Conservation (phyloP, 2,113 vertebrate genomes). For the Cephalopterus ornatus region DNA sequence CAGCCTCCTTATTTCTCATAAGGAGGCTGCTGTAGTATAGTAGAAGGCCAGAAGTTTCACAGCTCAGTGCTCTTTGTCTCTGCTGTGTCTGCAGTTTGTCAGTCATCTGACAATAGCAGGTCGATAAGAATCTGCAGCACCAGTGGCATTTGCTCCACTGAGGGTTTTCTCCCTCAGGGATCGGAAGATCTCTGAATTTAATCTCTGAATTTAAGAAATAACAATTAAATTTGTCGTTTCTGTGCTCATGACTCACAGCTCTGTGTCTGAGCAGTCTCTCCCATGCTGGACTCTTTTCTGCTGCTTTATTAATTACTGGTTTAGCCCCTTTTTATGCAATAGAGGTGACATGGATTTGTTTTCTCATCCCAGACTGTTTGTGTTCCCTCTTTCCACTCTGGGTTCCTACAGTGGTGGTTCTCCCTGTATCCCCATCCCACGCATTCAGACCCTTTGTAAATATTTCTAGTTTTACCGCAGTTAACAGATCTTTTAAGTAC, state of each 20-base stretch:
- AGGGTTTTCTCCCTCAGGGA: neutral
- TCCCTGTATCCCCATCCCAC: neutral
- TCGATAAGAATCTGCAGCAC: neutral
- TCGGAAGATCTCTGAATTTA: neutral
- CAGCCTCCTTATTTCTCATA: accelerated
- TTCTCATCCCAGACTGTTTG: neutral
- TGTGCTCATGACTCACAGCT: neutral
- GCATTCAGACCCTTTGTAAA: neutral
- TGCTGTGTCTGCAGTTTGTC: slow-evolving; percentile 42
- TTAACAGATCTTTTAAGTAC: neutral
- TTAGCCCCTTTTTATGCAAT: neutral
- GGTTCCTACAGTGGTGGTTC: accelerated
- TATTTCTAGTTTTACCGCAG: neutral
- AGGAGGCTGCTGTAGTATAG: neutral
- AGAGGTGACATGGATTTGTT: neutral
- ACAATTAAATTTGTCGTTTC: neutral
- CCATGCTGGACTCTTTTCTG: neutral
- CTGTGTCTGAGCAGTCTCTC: neutral
- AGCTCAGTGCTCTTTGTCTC: neutral
- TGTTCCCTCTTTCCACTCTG: neutral
- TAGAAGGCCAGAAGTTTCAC: neutral
- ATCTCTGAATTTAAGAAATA: neutral
- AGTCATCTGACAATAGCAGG: neutral
- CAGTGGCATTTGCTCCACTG: neutral
- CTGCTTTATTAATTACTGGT: neutral